Evolutionary conservation across 2,888 invertebrate species (phyloP).

Genomic region (Athalia rosae): DNA sequence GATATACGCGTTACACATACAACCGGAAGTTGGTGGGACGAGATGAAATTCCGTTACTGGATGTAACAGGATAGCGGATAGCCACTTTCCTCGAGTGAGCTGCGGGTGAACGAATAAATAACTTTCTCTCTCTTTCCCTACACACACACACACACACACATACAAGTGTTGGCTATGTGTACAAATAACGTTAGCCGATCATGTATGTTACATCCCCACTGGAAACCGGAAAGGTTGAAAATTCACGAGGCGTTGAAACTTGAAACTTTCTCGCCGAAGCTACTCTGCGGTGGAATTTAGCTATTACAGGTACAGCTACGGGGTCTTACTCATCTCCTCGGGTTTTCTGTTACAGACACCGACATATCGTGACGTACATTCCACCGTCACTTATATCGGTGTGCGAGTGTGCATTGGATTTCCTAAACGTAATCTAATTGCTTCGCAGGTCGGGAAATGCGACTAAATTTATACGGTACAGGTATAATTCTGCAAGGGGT

Average conservation of each 20-base stretch:
- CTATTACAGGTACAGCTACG: neutral
- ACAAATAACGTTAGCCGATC: too few species aligned
- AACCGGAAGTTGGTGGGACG: neutral
- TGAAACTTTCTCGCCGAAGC: neutral
- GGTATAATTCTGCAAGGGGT: too few species aligned
- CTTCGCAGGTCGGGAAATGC: too few species aligned
- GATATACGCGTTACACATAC: too few species aligned
- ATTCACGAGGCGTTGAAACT: constrained; percentile 14
- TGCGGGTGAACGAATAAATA: constrained; percentile 23
- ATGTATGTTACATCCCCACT: neutral
- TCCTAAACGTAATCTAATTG: too few species aligned
- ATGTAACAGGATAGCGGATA: constrained; percentile 5
- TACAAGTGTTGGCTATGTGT: too few species aligned
- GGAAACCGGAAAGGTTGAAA: constrained; percentile 1
- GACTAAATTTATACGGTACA: too few species aligned
- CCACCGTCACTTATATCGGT: too few species aligned
- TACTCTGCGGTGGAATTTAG: neutral
- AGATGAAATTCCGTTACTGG: constrained; percentile 23
- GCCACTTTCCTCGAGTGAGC: constrained; percentile 21
- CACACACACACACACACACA: too few species aligned
- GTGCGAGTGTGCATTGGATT: too few species aligned
- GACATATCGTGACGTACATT: too few species aligned
- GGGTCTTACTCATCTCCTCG: neutral
- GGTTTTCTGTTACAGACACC: too few species aligned
- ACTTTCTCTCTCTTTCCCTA: constrained; percentile 1